These are phyloP conservation scores for Gracilinanus agilis DNA, from an alignment of 2,113 vertebrate species.

Conservation along the genomic window DNA sequence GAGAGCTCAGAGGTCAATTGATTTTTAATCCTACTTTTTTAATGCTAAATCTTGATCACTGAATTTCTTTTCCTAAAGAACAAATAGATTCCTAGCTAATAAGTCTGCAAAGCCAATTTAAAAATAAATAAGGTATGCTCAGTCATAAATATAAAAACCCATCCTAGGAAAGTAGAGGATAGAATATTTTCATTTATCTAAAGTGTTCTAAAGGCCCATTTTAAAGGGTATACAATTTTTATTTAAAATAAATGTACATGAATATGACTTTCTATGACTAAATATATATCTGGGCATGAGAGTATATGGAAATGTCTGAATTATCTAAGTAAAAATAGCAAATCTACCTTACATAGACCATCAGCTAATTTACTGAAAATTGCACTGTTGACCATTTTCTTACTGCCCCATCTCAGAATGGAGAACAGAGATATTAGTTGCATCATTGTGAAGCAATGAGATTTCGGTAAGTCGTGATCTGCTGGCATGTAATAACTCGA, in stretches of 20 bases:
- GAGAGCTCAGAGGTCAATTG: slow-evolving; percentile 85
- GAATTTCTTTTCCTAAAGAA: slow-evolving; percentile 51
- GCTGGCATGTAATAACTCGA: slow-evolving; percentile 89
- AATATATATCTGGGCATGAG: slow-evolving; percentile 11
- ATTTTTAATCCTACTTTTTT: slow-evolving; percentile 77
- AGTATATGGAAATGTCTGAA: slow-evolving; percentile 77
- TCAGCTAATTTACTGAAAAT: slow-evolving; percentile 80
- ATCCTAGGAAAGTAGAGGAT: slow-evolving; percentile 46
- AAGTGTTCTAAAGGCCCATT: slow-evolving; percentile 33
- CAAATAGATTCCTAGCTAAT: slow-evolving; percentile 51
- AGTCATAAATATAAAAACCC: slow-evolving; percentile 50
- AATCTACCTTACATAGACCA: slow-evolving; percentile 65
- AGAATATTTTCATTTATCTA: slow-evolving; percentile 50
- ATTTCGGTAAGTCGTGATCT: slow-evolving; percentile 88
- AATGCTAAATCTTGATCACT: slow-evolving; percentile 75
- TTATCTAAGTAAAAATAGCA: slow-evolving; percentile 74
- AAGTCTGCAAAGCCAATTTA: slow-evolving; percentile 26
- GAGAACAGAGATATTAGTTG: slow-evolving; percentile 79
- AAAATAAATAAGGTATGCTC: slow-evolving; percentile 52
- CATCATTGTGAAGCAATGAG: slow-evolving; percentile 83
- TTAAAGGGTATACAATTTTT: slow-evolving; percentile 42
- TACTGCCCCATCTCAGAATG: slow-evolving; percentile 60
- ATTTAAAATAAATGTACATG: not conserved
- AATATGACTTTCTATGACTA: slow-evolving; percentile 36
- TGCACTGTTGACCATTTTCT: slow-evolving; percentile 75